Conservation (phyloP, 2,113 vertebrate species). For the Smithornis capensis region DNA sequence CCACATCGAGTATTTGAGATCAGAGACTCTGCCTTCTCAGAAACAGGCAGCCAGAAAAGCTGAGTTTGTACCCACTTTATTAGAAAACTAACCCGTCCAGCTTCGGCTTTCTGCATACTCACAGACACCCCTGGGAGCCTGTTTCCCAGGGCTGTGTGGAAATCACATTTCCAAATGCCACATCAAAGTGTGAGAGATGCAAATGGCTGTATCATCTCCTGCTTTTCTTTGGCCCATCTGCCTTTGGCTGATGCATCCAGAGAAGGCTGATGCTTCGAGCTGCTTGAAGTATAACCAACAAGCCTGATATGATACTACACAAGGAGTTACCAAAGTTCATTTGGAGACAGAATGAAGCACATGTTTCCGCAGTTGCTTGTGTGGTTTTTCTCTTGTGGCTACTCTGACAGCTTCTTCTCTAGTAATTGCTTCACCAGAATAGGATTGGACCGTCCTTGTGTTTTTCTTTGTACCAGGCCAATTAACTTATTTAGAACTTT, state of each 20-base stretch:
- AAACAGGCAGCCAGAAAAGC: not conserved
- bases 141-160: not conserved
- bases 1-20: not conserved
- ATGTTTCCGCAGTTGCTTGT: not conserved
- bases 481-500: constrained; percentile 93
- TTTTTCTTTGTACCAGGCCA: constrained; percentile 85
- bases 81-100: not conserved
- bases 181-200: not conserved
- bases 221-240: not conserved
- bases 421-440: constrained; percentile 80
- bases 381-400: not conserved
- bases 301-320: fast-evolving
- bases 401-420: constrained; percentile 74
- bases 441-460: constrained; percentile 82
- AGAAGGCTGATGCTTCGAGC: not conserved
- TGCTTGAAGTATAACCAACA: not conserved
- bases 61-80: not conserved
- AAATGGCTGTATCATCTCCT: not conserved
- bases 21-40: not conserved
- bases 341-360: not conserved
- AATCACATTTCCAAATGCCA: not conserved
- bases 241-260: not conserved
- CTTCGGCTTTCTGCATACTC: not conserved
- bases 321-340: not conserved
- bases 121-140: not conserved